Conservation (phyloP, 2,797 vertebrate species). For the Microhierax caerulescens region DNA sequence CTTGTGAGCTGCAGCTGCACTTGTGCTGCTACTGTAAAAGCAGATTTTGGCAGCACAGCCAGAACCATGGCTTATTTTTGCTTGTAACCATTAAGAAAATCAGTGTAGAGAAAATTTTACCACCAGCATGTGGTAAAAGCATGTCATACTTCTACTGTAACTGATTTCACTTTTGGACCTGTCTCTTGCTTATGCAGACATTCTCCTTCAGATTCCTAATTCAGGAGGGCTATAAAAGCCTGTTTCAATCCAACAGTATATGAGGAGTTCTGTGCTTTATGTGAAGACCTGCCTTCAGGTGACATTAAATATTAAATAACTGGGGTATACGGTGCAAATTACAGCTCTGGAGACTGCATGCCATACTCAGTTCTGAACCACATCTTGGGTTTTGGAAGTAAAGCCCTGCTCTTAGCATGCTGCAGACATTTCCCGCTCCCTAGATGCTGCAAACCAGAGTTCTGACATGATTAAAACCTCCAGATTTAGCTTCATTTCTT, state of each 20-base stretch:
- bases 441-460: background rate
- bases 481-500: slow-evolving; percentile 1
- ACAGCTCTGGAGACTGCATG: background rate
- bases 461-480: slow-evolving; percentile 12
- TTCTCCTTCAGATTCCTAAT: background rate
- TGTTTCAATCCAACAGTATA: background rate
- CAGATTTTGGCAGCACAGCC: background rate
- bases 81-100: background rate
- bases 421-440: background rate
- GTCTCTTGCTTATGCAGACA: background rate
- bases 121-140: background rate
- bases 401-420: background rate
- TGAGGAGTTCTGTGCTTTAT: background rate
- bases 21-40: slow-evolving; percentile 40
- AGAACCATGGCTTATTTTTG: background rate
- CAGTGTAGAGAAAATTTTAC: background rate
- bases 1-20: slow-evolving; percentile 53
- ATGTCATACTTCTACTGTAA: background rate
- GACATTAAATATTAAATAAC: slow-evolving; percentile 14
- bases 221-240: background rate
- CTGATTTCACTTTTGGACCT: background rate
- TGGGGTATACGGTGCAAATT: background rate
- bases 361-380: background rate
- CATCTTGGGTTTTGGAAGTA: background rate
- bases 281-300: background rate